Base-by-base conservation (phyloP, 2,113 vertebrate species). In the Mesoclemmys tuberculata region DNA sequence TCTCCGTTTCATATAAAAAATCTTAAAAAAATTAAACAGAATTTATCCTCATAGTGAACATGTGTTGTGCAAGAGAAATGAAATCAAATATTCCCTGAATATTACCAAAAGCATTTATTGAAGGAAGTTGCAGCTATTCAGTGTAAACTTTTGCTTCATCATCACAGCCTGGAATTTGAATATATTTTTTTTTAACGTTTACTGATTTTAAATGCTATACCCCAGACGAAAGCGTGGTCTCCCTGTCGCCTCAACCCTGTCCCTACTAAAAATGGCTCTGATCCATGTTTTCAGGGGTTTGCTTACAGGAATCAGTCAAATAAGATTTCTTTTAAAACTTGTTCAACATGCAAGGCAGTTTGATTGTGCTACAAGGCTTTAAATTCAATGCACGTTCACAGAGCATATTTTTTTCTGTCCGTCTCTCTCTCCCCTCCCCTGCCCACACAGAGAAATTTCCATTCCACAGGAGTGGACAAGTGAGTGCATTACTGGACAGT, bases 51-150 rank as follows among this genome's bases (percentile, higher is more conserved):
- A 61, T 14, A 61, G 6, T 61, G 29, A 61, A 35, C 58, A 61
- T 6, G 14, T 61, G 35, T 16, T 31, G 13, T 6, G 13, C 58
- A 31, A 55, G 16, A 90, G 68, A 95, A 75, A 71, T 84, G 87
- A 10, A 74, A 61, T 21, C 55, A 84, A 90, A 74, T 82, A 90
- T 7, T 95, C 18, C 18, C 81, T 10, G 87, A 82, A 85, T 93
- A 85, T 85, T 94, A 56, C 6, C 4, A 51, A 0, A 1, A 1
- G 29, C 44, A 49, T 92, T 85, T 93, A 87, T 44, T 41, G 41
- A 75, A 75, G 10, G 26, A 77, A 93, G 81, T 27, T 85, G 90
- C 46, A 84, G 38, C 80, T n/a, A 84, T 0, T 54, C 14, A 61
- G 38, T 5, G 82, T 3, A 85, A 92, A 92, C 21, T 89, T 94